Base-by-base conservation (phyloP, 2,888 invertebrate species). In the Glyphotaelius pellucidus region DNA sequence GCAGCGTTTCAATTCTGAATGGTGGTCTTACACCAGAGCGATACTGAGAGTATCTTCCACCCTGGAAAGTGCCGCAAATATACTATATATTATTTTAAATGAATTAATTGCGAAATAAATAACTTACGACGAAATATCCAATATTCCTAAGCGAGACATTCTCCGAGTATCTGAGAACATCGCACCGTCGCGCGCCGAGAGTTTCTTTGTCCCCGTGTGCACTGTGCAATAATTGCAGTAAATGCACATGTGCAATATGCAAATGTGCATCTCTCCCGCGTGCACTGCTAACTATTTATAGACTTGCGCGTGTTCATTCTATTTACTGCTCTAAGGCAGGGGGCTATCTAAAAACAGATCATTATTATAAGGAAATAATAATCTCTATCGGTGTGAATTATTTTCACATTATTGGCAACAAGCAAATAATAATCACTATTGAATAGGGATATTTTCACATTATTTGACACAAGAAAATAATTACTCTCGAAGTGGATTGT, bases 241-340 rank as follows among this genome's bases (percentile, higher is more conserved):
- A 81, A 31, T 31, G 31, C 67, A 25, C 67, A n/a, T 67, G 67
- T 67, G 67, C 25, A 67, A 25, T 67, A 9, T 67, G n/a, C 67
- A 67, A 67, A 67, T 67, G 67, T 31, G 81, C 81, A 81, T 81
- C 32, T 81, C 81, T 81, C 81, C 81, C 81, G 81, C 81, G 31
- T 81, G 81, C 81, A 81, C 19, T 12, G 81, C 81, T 81, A 67
- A 25, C 81, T 81, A 81, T 81, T 81, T 81, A 81, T 81, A 81
- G 81, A 25, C 31, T 14, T 11, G 32, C 81, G 81, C 81, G 81
- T 81, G 81, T 81, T 31, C 67, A 67, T 67, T 67, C 67, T 67
- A 67, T 67, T 19, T n/a, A 67, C 9, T 67, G 25, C 67, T 67
- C 67, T 67, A 25, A 25, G 25, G 67, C n/a, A 81, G 81, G 32